Conservation (phyloP, 2,888 invertebrate genomes). For the Notodonta dromedarius region DNA sequence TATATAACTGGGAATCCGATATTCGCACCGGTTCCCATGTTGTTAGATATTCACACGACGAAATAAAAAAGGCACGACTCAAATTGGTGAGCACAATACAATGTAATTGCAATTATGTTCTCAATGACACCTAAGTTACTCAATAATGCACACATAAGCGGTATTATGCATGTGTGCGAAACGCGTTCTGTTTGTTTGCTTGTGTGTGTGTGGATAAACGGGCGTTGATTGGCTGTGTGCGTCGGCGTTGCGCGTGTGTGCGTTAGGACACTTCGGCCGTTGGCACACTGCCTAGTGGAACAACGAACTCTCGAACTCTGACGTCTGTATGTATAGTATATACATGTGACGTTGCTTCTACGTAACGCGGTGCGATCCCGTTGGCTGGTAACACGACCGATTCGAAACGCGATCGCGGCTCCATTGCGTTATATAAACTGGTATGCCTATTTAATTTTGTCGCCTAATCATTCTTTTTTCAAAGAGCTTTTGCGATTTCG, state of each 20-base stretch:
- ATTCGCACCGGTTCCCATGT: conserved; percentile 52
- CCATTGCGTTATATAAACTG: conserved; percentile 13
- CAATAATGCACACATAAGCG: conserved; percentile 49
- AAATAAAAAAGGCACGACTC: conserved; percentile 42
- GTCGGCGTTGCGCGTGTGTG: conserved; percentile 42
- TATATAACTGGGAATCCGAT: conserved; percentile 56
- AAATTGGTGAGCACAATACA: conserved; percentile 51
- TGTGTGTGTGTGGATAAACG: conserved; percentile 46
- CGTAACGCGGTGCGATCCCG: conserved; percentile 57
- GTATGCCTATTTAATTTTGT: conserved; percentile 32
- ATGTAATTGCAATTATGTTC: conserved; percentile 50
- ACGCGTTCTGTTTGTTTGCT: conserved; percentile 30
- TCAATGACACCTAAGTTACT: conserved; percentile 66
- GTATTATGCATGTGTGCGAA: conserved; percentile 37
- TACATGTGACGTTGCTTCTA: conserved; percentile 60
- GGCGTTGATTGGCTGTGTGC: conserved; percentile 42
- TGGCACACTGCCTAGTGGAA: conserved; percentile 82
- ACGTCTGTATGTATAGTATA: conserved; percentile 61
- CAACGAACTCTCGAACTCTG: conserved; percentile 77
- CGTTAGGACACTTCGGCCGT: conserved; percentile 62
- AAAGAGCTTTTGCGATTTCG: conserved; percentile 26
- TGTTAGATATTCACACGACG: conserved; percentile 43
- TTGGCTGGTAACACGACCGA: conserved; percentile 54
- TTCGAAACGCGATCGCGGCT: conserved; percentile 37
- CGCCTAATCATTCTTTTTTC: conserved; percentile 30